Percentiles rank a stretch among this genome's conserved stretches.
phyloP scores from a whole-genome alignment of 1,140 invertebrate genomes.

The Arctopsyche grandis region DNA sequence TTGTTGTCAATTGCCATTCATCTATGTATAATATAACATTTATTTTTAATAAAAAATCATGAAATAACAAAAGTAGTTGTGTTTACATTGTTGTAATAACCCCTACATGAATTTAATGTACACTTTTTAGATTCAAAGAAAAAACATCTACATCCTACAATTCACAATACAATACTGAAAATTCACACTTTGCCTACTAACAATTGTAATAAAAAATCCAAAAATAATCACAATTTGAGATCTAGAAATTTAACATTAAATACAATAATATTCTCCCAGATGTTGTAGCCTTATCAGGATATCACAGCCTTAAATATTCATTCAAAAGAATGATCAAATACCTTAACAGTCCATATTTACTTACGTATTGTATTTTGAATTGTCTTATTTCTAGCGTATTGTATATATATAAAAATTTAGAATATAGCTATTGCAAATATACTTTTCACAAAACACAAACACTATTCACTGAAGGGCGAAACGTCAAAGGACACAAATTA shows the following conservation, averaged over 20 bases:
- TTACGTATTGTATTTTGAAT: conserved; percentile 47
- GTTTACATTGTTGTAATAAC: conserved; percentile 40
- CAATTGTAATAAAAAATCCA: conserved; percentile 46
- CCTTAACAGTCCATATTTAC: conserved; percentile 43
- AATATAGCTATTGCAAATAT: conserved; percentile 26
- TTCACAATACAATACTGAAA: conserved; percentile 45
- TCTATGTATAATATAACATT: conserved; percentile 47
- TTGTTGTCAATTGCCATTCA: conserved; percentile 31
- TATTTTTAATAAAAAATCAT: conserved; percentile 41
- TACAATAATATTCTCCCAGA: conserved; percentile 57
- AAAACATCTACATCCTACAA: conserved; percentile 7
- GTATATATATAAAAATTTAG: conserved; percentile 20
- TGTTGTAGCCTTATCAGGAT: conserved; percentile 60
- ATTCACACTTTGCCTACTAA: conserved; percentile 43
- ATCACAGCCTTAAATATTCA: conserved; percentile 49
- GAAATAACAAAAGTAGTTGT: conserved; percentile 40
- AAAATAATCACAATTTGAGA: conserved; percentile 62
- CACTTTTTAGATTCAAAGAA: neutral
- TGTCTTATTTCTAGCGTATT: conserved; percentile 36
- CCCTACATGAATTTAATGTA: neutral
- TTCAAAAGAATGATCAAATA: conserved; percentile 50
- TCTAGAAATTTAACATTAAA: conserved; percentile 57
- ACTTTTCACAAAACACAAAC: neutral
- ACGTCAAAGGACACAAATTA: neutral
- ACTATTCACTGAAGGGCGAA: neutral